Evolutionary conservation across 2,888 invertebrate species (phyloP), one percentile per base, ranked within the genome.

Genomic region (Drosophila leonis): DNA sequence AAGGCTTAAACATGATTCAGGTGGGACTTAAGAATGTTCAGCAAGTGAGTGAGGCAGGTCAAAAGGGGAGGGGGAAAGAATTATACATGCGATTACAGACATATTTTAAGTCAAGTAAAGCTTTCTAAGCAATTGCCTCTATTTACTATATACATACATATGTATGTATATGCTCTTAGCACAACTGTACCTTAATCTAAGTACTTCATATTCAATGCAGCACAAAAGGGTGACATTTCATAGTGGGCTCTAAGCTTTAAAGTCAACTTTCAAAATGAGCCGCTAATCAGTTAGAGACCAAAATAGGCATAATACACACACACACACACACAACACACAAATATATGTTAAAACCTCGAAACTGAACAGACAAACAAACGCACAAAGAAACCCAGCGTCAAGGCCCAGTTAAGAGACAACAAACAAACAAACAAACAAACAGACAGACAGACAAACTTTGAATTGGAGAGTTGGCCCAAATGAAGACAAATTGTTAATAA

Each of bases 401-500:
- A 80, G 83, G 88, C 89, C 87, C 83, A 88, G 83, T 88, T 84
- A 71, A 83, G 56, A 83, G 84, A 57, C 78, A 79, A 72, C 82
- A 83, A 61, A 63, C 62, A 41, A 33, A 51, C 37, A 55, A 29
- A 63, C 62, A 44, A 33, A 35, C 46, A 48, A n/a, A n/a, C n/a
- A n/a, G n/a, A 72, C 82, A 83, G 57, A 63, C 62, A 41, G 27
- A 51, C 37, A 55, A 41, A 65, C 37, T 69, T 57, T 15, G 10
- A 33, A 51, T 35, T 33, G 24, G 44, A 82, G 80, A 82, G 80
- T 80, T 81, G 81, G 81, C 83, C 78, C 73, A 88, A 84, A 84
- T 88, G 83, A 80, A 84, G 78, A 88, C 83, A 86, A 88, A 84
- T 84, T 84, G 83, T 83, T 86, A 88, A 84, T 88, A 88, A 84